Percentiles rank a stretch among this genome's conserved stretches.
Evolutionary conservation across 2,888 invertebrate genomes (phyloP).

Genomic region (Mesopsocus fuscifrons): DNA sequence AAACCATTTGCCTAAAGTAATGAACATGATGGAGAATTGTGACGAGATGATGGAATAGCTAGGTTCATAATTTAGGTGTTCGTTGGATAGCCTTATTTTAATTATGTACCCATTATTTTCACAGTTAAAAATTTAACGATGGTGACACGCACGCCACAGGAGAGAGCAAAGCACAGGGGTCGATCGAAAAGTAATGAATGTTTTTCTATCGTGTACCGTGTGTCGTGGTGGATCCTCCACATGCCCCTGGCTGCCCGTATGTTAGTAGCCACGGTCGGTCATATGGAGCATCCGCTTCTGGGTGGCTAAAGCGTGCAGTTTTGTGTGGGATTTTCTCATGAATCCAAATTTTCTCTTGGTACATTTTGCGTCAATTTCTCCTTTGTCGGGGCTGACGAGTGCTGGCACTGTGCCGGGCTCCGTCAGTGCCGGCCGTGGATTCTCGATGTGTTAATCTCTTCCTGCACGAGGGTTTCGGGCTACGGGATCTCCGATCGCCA

Average conservation of each 20-base stretch:
- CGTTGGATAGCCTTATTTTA: no score
- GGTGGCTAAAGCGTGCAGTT: slow-evolving; percentile 11
- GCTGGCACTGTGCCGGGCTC: no score
- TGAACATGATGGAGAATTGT: no score
- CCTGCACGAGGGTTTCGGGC: slow-evolving; percentile 9
- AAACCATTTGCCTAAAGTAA: no score
- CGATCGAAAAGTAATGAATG: slow-evolving; percentile 9
- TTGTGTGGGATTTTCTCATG: slow-evolving; percentile 7
- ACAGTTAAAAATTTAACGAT: slow-evolving; percentile 7
- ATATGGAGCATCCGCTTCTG: slow-evolving; percentile 5
- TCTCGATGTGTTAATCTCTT: slow-evolving; percentile 5
- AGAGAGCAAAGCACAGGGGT: slow-evolving; percentile 3
- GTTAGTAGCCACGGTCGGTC: no score
- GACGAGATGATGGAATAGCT: no score
- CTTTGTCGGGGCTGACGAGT: no score
- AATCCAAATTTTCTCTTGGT: slow-evolving; percentile 6
- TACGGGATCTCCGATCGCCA: background rate
- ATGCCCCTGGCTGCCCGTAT: no score
- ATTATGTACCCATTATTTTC: slow-evolving; percentile 9
- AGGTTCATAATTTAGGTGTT: no score
- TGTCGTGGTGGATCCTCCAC: no score
- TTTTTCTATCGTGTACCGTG: slow-evolving; percentile 10
- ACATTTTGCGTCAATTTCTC: slow-evolving; percentile 7
- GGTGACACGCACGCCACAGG: slow-evolving; percentile 6
- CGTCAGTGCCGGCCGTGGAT: no score